These are phyloP conservation scores for Drosophila setosimentum DNA, from an alignment of 2,888 invertebrate genomes.

Conservation along the genomic window DNA sequence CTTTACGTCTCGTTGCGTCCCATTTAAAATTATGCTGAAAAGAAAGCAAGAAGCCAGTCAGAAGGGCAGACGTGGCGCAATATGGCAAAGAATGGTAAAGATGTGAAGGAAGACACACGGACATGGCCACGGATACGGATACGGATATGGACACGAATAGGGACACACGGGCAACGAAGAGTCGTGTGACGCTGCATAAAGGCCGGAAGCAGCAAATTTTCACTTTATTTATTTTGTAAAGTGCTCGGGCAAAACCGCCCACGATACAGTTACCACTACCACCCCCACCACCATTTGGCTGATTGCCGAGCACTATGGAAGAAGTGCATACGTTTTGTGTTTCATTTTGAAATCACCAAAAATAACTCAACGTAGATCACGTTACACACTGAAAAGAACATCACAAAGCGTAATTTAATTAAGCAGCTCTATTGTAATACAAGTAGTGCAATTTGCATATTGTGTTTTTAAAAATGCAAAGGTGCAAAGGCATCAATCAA, in stretches of 20 bases:
- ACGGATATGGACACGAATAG: conserved; percentile 67
- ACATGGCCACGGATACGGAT: conserved; percentile 72
- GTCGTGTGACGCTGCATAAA: conserved; percentile 59
- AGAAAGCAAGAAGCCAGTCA: conserved; percentile 22
- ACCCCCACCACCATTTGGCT: conserved; percentile 4
- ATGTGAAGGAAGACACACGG: conserved; percentile 45
- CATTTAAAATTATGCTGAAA: conserved; percentile 78
- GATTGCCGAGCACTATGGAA: conserved; percentile 24
- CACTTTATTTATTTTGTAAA: conserved; percentile 80
- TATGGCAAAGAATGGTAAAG: neutral
- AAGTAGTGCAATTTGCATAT: neutral
- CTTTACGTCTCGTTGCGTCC: conserved; percentile 81
- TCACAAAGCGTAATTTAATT: neutral
- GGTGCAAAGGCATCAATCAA: neutral
- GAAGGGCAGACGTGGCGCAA: neutral
- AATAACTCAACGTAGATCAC: neutral
- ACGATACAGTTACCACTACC: neutral
- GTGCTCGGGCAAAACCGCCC: conserved; percentile 60
- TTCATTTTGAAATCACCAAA: neutral
- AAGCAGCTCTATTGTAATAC: too few species aligned
- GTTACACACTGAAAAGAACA: neutral
- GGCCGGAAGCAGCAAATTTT: conserved; percentile 79
- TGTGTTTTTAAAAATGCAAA: neutral
- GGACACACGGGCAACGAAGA: conserved; percentile 17
- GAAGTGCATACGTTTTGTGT: neutral